Evolutionary conservation across 2,797 vertebrate species (phyloP).

Genomic region (Podarcis siculus): DNA sequence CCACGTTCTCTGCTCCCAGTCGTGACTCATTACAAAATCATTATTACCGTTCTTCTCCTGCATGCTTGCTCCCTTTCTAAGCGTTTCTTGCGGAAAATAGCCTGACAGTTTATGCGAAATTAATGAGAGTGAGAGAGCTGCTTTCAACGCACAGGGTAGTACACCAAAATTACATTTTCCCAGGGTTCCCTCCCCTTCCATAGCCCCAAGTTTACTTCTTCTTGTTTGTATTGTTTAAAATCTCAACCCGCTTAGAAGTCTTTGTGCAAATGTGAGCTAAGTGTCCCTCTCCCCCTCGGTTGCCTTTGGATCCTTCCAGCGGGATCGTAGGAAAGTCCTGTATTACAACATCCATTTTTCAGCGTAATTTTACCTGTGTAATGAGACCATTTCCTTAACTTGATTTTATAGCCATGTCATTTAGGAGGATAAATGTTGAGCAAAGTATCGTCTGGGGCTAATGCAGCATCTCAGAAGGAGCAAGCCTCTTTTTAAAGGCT

Average conservation of each 20-base stretch:
- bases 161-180: not conserved
- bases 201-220: not conserved
- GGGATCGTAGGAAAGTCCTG: not conserved
- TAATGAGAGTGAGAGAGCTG: not conserved
- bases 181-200: not conserved
- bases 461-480: conserved; percentile 7
- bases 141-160: not conserved
- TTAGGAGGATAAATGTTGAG: conserved; percentile 24
- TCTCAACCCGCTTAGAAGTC: not conserved
- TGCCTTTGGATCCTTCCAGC: not conserved
- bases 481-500: conserved; percentile 41
- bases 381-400: conserved; percentile 37
- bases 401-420: conserved; percentile 14
- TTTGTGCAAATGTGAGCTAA: not conserved
- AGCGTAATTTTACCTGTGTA: not conserved
- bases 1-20: conserved; percentile 7
- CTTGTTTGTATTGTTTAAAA: not conserved
- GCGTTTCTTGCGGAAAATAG: conserved; percentile 6
- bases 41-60: not conserved
- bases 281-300: not conserved
- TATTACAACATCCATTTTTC: conserved; percentile 5
- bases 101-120: not conserved
- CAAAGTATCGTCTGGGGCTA: conserved; percentile 16
- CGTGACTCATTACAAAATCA: conserved; percentile 13
- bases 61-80: conserved; percentile 1